Conservation (phyloP, 2,888 invertebrate genomes). For the Penaeus monodon region DNA sequence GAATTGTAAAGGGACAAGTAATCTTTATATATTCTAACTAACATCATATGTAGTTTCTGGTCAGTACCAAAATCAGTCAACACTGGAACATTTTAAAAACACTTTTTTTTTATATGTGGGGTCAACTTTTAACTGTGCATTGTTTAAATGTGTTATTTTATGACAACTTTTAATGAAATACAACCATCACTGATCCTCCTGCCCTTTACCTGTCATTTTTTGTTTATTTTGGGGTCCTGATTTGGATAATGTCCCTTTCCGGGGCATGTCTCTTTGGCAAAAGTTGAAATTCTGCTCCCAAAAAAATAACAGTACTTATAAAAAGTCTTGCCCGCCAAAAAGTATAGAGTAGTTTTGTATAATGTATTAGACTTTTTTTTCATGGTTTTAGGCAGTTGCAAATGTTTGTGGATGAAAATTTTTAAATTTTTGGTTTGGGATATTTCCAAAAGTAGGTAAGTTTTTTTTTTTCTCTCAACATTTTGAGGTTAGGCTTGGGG, state of each 20-base stretch:
- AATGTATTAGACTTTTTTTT: conserved; percentile 3
- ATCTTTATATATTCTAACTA: conserved; percentile 20
- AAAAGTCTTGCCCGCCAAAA: conserved; percentile 14
- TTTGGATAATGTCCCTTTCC: too few species aligned
- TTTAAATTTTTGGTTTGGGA: background rate
- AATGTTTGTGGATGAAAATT: conserved; percentile 7
- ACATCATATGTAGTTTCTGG: conserved; percentile 8
- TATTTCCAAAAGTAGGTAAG: background rate
- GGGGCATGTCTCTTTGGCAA: background rate
- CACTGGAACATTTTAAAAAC: background rate
- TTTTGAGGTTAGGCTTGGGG: too few species aligned
- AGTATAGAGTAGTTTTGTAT: background rate
- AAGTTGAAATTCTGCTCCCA: background rate
- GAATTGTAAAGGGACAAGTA: conserved; percentile 21
- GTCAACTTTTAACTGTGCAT: conserved; percentile 19
- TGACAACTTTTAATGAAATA: background rate
- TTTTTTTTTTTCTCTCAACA: too few species aligned
- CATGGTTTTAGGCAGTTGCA: conserved; percentile 21
- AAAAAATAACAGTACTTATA: background rate
- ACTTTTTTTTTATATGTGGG: background rate
- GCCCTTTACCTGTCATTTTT: too few species aligned
- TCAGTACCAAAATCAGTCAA: conserved; percentile 23
- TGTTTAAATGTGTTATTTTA: conserved; percentile 19
- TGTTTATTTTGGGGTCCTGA: too few species aligned
- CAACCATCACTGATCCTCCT: too few species aligned